Evolutionary conservation across 2,113 vertebrate species (phyloP), one percentile per base, ranked within the genome.

Genomic region (Sinosuthora webbiana): DNA sequence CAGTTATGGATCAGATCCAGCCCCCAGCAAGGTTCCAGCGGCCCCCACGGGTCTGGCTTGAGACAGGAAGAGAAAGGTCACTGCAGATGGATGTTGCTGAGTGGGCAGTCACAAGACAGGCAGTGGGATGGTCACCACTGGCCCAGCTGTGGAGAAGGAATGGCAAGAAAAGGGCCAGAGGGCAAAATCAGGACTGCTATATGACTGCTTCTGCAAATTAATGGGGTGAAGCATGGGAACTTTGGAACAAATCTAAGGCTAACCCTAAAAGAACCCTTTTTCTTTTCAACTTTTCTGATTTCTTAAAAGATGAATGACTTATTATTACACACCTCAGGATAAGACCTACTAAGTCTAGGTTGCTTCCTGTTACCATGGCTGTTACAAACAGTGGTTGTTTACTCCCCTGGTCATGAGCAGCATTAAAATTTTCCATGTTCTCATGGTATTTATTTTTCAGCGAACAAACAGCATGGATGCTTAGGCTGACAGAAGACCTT

Each of bases 61-160:
- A 59, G 75, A 80, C 68, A 56, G 49, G 35, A 85, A 71, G n/a
- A 45, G 28, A 89, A 93, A 89, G 68, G 49, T 89, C 52, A 80
- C 39, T 50, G 45, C 42, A 49, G 10, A 55, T n/a, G 31, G 11
- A 15, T 52, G 28, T 4, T 70, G 22, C 6, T 70, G 44, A 74
- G 47, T 0, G 0, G 56, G 13, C 28, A 42, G 64, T 91, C 90
- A 93, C 45, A 65, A 70, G 85, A 67, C 19, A 78, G 28, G 16
- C n/a, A 21, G 52, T 16, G 35, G 12, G 8, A 31, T 62, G 50
- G 31, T 93, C 42, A 74, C 19, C 45, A 56, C 10, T 53, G 53
- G 49, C 71, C 49, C 15, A 73, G 16, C 23, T 81, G 41, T 28
- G 42, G 77, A 56, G 23, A 60, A 16, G 18, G 21, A 87, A 78